Base-by-base conservation (phyloP, 2,888 invertebrate genomes). In the Acleris laterana region DNA sequence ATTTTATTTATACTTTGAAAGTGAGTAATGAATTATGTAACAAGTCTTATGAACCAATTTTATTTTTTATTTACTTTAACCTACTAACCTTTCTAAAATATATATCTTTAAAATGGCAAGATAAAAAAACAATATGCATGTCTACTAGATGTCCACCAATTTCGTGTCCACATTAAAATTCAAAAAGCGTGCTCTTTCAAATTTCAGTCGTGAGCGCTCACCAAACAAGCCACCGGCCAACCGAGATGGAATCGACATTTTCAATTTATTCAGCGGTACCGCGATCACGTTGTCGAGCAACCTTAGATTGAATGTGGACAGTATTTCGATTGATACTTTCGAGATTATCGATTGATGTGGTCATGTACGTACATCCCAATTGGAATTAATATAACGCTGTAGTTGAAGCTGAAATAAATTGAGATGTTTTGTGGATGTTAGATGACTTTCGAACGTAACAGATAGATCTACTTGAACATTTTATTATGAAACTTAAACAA, bases 261-360 rank as follows among this genome's bases (percentile, higher is more conserved):
- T 73, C 78, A 79, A 79, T 83, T 79, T 81, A 74, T 77, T 72
- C 74, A 72, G 77, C 67, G 79, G 78, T 80, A 72, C 73, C 72
- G 75, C 50, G 44, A 50, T 59, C 68, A 62, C 68, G 62, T 62
- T 60, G 55, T 50, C 56, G 65, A 61, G 32, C 59, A 19, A 63
- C 68, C 71, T 69, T 68, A 70, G 64, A 70, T 72, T 69, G 70
- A 58, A 62, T 55, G 60, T 59, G 68, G 62, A 68, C 59, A 63
- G 69, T 56, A 61, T 63, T 68, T 51, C 62, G 70, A 69, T 68
- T 68, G 70, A 68, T 69, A 68, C 68, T 69, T 71, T 65, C 46
- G 16, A 7, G 46, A 46, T 46, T 46, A 46, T 46, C 17, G 46
- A 46, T 6, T 7, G 16, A 46, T 7, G 17, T n/a, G n/a, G 38